Base-by-base conservation (phyloP, 2,113 vertebrate genomes). In the Acrocephalus arundinaceus region DNA sequence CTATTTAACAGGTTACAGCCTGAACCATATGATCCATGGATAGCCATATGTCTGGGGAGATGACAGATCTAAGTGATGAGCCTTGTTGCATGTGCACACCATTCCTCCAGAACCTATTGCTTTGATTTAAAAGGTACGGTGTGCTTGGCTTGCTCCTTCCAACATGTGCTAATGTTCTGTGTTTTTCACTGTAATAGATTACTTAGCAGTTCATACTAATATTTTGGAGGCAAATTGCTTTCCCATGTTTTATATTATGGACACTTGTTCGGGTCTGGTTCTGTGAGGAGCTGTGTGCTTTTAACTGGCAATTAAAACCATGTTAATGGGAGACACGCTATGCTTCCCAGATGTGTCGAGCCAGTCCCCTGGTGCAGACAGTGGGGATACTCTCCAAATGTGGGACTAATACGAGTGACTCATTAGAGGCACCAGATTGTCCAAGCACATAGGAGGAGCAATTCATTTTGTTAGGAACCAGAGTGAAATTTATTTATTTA, bases 51-150 rank as follows among this genome's bases (percentile, higher is more conserved):
- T 63, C 79, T 85, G 86, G 55, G 80, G 91, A 95, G 68, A 96
- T 94, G 93, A 97, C 77, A 97, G 67, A 39, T 30, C 66, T 22
- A 65, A 95, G 62, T 23, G 15, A 92, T 95, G 88, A 97, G 80
- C 48, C 73, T 49, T 89, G 66, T 75, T 83, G 52, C 84, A 37
- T 80, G 46, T 87, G 62, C 87, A 59, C 41, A 76, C 49, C 74
- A 76, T 66, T 92, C 58, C 74, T 85, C 0, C 0, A 71, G 81
- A 95, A 84, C 28, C 59, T 70, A 59, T 92, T 0, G 11, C 68
- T 93, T 89, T 96, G 93, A 95, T 95, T 97, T 87, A 86, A 91
- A 89, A 92, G 80, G 54, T 74, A 74, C 5, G 0, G 37, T 67
- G 43, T 27, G 48, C 46, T 88, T 88, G 85, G 52, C 71, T 74